These are phyloP conservation scores for Sogatella furcifera DNA, from an alignment of 1,140 invertebrate species.

Conservation along the genomic window DNA sequence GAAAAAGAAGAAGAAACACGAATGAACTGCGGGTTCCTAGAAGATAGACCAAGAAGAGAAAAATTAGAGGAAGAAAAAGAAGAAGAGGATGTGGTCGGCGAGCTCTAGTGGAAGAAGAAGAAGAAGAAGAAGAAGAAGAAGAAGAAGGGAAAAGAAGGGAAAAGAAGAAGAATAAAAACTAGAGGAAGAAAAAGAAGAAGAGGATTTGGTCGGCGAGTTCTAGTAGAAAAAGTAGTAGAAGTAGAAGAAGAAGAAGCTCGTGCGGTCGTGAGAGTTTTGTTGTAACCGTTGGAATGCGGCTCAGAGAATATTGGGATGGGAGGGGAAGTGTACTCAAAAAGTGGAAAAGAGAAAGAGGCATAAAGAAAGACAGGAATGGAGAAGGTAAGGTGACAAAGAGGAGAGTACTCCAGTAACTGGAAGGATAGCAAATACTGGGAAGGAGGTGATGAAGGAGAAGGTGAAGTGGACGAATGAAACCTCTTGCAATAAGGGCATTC, in stretches of 20 bases:
- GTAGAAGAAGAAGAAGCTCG: not conserved
- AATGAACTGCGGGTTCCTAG: too few species aligned
- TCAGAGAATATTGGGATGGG: not conserved
- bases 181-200: not conserved
- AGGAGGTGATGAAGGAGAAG: too few species aligned
- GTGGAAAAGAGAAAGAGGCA: not conserved
- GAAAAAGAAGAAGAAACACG: not conserved
- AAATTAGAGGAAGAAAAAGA: not conserved
- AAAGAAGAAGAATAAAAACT: not conserved
- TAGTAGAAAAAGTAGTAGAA: not conserved
- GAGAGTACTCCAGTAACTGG: not conserved
- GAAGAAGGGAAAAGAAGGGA: not conserved
- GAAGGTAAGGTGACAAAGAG: not conserved
- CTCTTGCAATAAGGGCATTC: too few species aligned
- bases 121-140: not conserved
- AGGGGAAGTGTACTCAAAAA: not conserved
- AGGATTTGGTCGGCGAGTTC: not conserved
- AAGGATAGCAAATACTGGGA: too few species aligned
- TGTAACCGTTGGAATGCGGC: not conserved
- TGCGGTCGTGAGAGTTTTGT: not conserved
- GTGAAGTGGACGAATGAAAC: too few species aligned
- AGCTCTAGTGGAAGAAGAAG: not conserved
- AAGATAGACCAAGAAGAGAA: not conserved
- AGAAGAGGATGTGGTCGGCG: not conserved
- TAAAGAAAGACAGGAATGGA: not conserved